Percentiles rank a stretch among this genome's conserved stretches.
phyloP scores from a whole-genome alignment of 1,140 invertebrate species.

The Zaprionus taronus region DNA sequence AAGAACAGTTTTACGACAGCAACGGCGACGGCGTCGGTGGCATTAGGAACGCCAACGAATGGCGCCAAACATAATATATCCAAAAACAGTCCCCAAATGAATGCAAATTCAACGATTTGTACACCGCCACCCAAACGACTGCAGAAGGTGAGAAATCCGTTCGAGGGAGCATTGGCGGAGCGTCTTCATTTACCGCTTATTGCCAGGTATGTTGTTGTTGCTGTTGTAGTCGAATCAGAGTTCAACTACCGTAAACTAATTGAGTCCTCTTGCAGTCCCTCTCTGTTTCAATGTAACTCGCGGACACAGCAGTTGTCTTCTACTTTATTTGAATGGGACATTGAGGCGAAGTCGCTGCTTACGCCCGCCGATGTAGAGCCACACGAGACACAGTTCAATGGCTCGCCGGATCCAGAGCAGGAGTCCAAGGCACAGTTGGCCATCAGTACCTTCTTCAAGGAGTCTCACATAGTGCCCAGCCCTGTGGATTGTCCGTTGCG shows the following conservation, averaged over 20 bases:
- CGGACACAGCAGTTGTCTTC: constrained; percentile 84
- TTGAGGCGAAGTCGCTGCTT: constrained; percentile 86
- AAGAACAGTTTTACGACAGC: constrained; percentile 21
- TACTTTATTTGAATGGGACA: constrained; percentile 85
- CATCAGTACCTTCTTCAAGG: constrained; percentile 85
- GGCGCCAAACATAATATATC: constrained; percentile 61
- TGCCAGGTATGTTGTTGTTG: constrained; percentile 64
- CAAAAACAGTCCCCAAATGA: constrained; percentile 60
- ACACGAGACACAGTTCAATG: constrained; percentile 85
- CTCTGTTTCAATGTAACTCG: constrained; percentile 69
- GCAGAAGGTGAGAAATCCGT: constrained; percentile 78
- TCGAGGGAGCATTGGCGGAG: constrained; percentile 72
- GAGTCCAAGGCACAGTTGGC: constrained; percentile 86
- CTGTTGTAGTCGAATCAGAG: constrained; percentile 1
- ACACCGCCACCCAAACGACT: constrained; percentile 79
- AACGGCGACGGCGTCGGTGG: constrained; percentile 26
- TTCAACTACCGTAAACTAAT: constrained; percentile 4
- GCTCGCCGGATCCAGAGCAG: constrained; percentile 85
- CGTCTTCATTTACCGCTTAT: constrained; percentile 81
- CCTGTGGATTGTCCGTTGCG: constrained; percentile 83
- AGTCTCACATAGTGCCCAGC: constrained; percentile 86
- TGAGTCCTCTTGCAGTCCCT: constrained; percentile 59
- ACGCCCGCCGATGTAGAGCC: constrained; percentile 86
- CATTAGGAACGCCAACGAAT: constrained; percentile 61
- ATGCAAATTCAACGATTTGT: constrained; percentile 39